Conservation (phyloP, 2,797 vertebrate genomes). For the Rhinatrema bivittatum region DNA sequence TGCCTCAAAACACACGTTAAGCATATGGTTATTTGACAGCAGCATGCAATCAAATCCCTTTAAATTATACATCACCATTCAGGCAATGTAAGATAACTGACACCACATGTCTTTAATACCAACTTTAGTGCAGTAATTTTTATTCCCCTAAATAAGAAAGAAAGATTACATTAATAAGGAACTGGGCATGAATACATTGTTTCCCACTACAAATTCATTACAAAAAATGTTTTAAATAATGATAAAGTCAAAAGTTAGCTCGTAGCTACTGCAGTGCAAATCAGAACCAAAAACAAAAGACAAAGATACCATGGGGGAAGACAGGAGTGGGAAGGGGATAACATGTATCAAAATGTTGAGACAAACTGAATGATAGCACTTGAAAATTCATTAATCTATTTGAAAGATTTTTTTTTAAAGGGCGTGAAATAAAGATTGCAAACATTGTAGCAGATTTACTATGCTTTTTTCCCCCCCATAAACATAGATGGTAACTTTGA, state of each 20-base stretch:
- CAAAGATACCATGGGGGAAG: too few species aligned
- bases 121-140: slow-evolving; percentile 30
- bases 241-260: slow-evolving; percentile 38
- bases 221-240: slow-evolving; percentile 37
- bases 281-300: too few species aligned
- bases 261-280: too few species aligned
- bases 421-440: too few species aligned
- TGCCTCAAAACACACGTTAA: too few species aligned
- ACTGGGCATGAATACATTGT: slow-evolving; percentile 32
- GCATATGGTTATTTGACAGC: too few species aligned
- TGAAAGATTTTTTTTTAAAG: too few species aligned
- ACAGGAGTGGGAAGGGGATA: too few species aligned
- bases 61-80: slow-evolving; percentile 31
- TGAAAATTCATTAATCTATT: slow-evolving; percentile 30
- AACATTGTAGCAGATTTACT: too few species aligned
- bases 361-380: slow-evolving; percentile 37
- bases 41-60: slow-evolving; percentile 24
- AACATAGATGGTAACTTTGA: too few species aligned
- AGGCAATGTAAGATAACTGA: slow-evolving; percentile 24
- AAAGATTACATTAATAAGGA: slow-evolving; percentile 42
- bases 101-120: slow-evolving; percentile 25
- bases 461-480: too few species aligned
- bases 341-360: too few species aligned
- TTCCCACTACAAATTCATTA: slow-evolving; percentile 25
- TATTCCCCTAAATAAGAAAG: slow-evolving; percentile 34